Conservation (phyloP, 2,113 vertebrate species). For the Prunella fulvescens region DNA sequence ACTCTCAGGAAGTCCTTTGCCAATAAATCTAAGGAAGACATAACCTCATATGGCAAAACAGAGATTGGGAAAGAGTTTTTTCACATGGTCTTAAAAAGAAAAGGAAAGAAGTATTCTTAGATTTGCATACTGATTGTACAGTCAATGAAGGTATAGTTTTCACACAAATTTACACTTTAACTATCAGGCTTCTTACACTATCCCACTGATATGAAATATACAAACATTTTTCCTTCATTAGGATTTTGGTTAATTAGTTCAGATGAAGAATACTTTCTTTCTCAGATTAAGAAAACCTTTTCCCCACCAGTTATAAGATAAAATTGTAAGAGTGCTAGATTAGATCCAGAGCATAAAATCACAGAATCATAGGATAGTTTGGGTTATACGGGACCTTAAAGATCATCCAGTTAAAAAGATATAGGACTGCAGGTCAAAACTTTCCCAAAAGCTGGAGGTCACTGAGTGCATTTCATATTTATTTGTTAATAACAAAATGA, state of each 20-base stretch:
- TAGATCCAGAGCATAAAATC: not conserved
- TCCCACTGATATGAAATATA: not conserved
- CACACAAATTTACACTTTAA: not conserved
- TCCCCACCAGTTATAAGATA: not conserved
- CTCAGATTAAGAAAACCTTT: not conserved
- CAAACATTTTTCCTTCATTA: not conserved
- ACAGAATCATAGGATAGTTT: not conserved
- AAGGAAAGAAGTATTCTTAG: not conserved
- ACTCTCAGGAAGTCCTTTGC: not conserved
- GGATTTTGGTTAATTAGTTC: not conserved
- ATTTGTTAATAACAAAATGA: not conserved
- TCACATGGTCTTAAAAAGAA: not conserved
- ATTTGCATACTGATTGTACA: not conserved
- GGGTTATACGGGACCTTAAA: not conserved
- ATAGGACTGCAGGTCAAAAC: not conserved
- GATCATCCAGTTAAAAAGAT: not conserved
- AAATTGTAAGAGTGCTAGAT: not conserved
- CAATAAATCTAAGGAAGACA: not conserved
- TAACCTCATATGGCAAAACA: not conserved
- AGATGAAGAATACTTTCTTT: not conserved
- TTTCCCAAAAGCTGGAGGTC: not conserved
- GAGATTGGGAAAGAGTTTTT: not conserved
- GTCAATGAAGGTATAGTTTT: not conserved
- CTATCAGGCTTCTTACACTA: not conserved
- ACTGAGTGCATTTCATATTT: not conserved